A percentile compares a stretch with the other conserved stretches of the same genome.
phyloP scores from a whole-genome alignment of 1,140 invertebrate species.

The Scaptomyza graminum region DNA sequence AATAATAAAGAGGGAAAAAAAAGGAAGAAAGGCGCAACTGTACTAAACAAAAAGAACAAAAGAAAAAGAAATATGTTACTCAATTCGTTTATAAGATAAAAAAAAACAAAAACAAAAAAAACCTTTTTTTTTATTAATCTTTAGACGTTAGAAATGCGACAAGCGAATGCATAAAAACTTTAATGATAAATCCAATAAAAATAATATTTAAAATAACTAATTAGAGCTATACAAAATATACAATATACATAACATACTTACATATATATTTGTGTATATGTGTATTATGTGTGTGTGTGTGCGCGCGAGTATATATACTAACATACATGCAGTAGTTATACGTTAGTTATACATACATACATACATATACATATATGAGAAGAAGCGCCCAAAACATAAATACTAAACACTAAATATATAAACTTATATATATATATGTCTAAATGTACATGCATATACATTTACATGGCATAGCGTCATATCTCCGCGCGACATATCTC shows the following conservation, averaged over 20 bases:
- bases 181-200: constrained; percentile 21
- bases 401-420: constrained; percentile 16
- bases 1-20: background rate
- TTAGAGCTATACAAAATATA: constrained; percentile 20
- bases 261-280: constrained; percentile 16
- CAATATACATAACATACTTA: constrained; percentile 1
- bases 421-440: constrained; percentile 11
- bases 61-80: constrained; percentile 29
- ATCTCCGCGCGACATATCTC: too few species aligned
- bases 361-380: constrained; percentile 26
- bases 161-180: constrained; percentile 41
- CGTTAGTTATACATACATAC: constrained; percentile 32
- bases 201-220: constrained; percentile 26
- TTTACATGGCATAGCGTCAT: too few species aligned
- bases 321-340: constrained; percentile 9
- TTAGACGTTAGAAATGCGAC: constrained; percentile 42
- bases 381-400: constrained; percentile 24
- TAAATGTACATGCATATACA: constrained; percentile 31
- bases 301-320: constrained; percentile 22
- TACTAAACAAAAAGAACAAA: constrained; percentile 32
- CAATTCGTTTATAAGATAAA: constrained; percentile 22
- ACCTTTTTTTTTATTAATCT: constrained; percentile 37
- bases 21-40: constrained; percentile 27
- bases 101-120: background rate
- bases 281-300: constrained; percentile 45